Evolutionary conservation across 2,888 invertebrate species (phyloP).

Genomic region (Folsomia manolachei): DNA sequence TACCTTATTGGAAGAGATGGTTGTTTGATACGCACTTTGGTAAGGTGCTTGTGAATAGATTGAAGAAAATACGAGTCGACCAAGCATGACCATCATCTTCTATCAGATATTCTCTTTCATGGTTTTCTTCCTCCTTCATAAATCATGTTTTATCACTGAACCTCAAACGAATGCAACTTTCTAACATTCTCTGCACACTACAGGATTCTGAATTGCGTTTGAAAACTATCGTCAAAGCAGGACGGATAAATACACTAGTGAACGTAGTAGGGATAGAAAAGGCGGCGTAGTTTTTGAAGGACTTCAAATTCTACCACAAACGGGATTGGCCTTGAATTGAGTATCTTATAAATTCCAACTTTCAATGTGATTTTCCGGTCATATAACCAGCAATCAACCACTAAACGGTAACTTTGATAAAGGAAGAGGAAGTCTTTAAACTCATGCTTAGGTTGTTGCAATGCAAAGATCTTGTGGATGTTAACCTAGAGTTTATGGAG

Average conservation of each 20-base stretch:
- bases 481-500: no score
- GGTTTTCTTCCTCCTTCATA: conserved; percentile 28
- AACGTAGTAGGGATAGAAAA: no score
- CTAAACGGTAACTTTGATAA: no score
- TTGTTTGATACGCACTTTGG: no score
- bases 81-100: conserved; percentile 21
- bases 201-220: no score
- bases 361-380: background rate
- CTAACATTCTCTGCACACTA: background rate
- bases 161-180: conserved; percentile 11
- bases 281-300: background rate
- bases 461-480: no score
- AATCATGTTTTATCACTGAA: conserved; percentile 47
- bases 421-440: no score
- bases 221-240: no score
- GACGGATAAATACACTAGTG: no score
- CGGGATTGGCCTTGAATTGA: background rate
- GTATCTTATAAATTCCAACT: background rate
- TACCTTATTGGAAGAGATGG: background rate
- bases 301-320: background rate
- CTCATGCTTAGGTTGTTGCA: no score
- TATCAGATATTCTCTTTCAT: conserved; percentile 19
- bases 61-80: conserved; percentile 9
- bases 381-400: background rate
- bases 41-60: conserved; percentile 22